Conservation (phyloP, 2,797 vertebrate species). For the Catamblyrhynchus diadema region DNA sequence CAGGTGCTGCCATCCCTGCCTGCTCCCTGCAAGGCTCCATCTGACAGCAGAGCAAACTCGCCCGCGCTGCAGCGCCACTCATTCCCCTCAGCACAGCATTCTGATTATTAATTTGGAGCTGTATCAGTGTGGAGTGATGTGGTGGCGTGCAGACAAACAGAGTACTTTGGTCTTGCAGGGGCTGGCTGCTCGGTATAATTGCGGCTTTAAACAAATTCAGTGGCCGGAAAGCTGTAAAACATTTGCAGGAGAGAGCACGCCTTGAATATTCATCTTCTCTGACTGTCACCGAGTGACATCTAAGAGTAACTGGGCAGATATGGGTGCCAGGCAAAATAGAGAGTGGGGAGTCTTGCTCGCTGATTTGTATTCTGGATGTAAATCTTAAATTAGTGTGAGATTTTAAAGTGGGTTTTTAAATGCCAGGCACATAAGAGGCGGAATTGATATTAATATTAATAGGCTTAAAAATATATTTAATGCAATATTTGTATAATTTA, state of each 20-base stretch:
- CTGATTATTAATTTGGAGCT: background rate
- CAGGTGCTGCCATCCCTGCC: accelerated
- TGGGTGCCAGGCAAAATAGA: conserved; percentile 59
- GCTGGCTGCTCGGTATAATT: conserved; percentile 50
- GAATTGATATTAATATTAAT: conserved; percentile 78
- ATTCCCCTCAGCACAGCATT: background rate
- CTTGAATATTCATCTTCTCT: conserved; percentile 73
- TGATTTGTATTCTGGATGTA: conserved; percentile 71
- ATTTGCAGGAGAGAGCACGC: conserved; percentile 47
- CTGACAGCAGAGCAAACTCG: background rate
- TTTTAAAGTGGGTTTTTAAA: conserved; percentile 74
- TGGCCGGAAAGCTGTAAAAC: conserved; percentile 46
- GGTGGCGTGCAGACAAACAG: background rate
- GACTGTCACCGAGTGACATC: conserved; percentile 62
- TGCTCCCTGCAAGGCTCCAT: background rate
- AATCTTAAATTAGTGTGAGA: conserved; percentile 74
- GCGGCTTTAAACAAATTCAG: conserved; percentile 50
- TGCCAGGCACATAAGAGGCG: conserved; percentile 70
- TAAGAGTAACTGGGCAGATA: conserved; percentile 52
- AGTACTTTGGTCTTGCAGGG: conserved; percentile 22
- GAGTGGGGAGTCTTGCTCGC: conserved; percentile 15
- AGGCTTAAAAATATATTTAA: conserved; percentile 74
- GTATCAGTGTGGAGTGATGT: background rate
- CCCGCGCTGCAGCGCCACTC: accelerated
- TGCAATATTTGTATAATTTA: conserved; percentile 78